phyloP scores from a whole-genome alignment of 2,113 vertebrate genomes.

The Saguinus imperator region DNA sequence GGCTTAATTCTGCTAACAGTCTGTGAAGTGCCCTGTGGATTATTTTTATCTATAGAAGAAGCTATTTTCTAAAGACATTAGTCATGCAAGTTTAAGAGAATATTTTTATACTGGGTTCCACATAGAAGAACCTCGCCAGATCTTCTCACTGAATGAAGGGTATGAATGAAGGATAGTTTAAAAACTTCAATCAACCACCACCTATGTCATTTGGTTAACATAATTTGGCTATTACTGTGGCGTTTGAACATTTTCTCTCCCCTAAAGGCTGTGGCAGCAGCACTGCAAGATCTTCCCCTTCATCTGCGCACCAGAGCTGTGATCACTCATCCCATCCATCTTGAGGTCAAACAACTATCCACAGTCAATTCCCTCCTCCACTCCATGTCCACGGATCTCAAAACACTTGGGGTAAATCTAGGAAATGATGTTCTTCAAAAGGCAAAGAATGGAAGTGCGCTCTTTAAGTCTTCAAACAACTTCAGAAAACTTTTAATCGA shows the following conservation, averaged over 20 bases:
- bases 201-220: background rate
- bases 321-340: background rate
- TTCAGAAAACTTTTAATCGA: background rate
- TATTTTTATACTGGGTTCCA: background rate
- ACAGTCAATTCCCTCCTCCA: background rate
- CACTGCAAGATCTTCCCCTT: background rate
- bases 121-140: background rate
- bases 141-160: background rate
- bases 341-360: background rate
- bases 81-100: background rate
- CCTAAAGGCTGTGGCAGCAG: background rate
- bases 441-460: background rate
- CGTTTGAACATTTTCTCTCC: background rate
- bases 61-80: background rate
- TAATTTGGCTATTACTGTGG: background rate
- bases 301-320: background rate
- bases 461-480: background rate
- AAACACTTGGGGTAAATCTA: background rate
- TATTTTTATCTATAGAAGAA: constrained; percentile 20
- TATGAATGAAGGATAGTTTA: background rate
- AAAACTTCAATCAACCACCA: background rate
- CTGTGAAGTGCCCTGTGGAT: background rate
- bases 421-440: background rate
- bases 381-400: background rate
- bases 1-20: background rate